These are phyloP conservation scores for Pyrgus malvae DNA, from an alignment of 2,888 invertebrate species.

Conservation along the genomic window DNA sequence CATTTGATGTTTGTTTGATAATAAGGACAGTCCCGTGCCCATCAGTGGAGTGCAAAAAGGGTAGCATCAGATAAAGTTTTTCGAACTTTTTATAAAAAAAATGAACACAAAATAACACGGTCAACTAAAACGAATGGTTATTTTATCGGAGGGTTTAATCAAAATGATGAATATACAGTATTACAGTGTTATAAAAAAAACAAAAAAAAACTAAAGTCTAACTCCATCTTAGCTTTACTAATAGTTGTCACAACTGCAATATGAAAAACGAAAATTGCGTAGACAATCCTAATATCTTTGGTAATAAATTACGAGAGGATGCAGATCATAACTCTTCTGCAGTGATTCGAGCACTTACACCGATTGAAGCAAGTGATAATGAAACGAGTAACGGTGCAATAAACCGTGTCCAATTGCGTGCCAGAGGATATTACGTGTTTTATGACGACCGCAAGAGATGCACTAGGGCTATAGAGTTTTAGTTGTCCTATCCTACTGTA, in stretches of 20 bases:
- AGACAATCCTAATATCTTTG: not conserved
- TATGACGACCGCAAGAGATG: slow-evolving; percentile 11
- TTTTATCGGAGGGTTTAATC: no score
- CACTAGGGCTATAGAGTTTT: not conserved
- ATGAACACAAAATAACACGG: no score
- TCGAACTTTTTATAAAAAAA: no score
- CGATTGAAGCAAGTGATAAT: slow-evolving; percentile 25
- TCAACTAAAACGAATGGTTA: no score
- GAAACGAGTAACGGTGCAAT: slow-evolving; percentile 15
- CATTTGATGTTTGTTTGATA: no score
- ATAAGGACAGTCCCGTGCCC: no score
- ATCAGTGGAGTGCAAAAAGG: no score
- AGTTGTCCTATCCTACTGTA: not conserved
- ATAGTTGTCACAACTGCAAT: not conserved
- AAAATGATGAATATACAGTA: no score
- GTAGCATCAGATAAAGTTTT: no score
- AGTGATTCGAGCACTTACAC: slow-evolving; percentile 10
- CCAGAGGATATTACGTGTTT: slow-evolving; percentile 16
- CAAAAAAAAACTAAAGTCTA: no score
- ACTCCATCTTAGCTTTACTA: no score
- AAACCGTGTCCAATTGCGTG: slow-evolving; percentile 14
- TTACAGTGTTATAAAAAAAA: no score
- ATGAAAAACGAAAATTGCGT: not conserved
- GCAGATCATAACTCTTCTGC: slow-evolving; percentile 12
- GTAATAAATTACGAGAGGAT: slow-evolving; percentile 4